These are phyloP conservation scores for Esperia sulphurella DNA, from an alignment of 2,888 invertebrate species.

Conservation along the genomic window DNA sequence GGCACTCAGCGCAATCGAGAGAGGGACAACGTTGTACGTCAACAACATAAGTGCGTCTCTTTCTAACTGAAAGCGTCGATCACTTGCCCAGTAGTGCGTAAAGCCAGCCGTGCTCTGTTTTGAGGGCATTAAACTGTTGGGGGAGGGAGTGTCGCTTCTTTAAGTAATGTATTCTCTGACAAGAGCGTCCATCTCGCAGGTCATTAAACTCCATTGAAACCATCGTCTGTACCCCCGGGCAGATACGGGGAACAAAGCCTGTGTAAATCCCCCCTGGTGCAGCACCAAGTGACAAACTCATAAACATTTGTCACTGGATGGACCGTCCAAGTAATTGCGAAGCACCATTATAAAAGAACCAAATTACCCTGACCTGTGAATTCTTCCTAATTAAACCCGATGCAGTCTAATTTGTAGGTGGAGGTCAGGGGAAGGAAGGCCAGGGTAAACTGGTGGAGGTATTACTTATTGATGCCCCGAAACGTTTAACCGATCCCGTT, in stretches of 20 bases:
- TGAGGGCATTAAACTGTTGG: too few relatives aligned
- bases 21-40: too few relatives aligned
- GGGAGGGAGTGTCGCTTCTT: too few relatives aligned
- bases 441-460: constrained; percentile 34
- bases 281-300: constrained; percentile 73
- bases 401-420: not conserved
- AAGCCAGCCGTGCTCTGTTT: too few relatives aligned
- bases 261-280: constrained; percentile 42
- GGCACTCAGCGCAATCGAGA: too few relatives aligned
- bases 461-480: constrained; percentile 77
- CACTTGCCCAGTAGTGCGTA: too few relatives aligned
- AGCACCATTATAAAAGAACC: constrained; percentile 51
- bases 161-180: too few relatives aligned
- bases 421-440: constrained; percentile 21
- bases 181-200: constrained; percentile 43
- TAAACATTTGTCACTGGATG: constrained; percentile 75
- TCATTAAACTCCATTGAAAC: constrained; percentile 55
- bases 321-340: constrained; percentile 69
- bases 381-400: constrained; percentile 4
- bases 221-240: constrained; percentile 46
- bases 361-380: constrained; percentile 33
- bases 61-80: too few relatives aligned
- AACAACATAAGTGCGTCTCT: too few relatives aligned
- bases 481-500: constrained; percentile 75
- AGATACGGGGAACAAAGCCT: constrained; percentile 45